A percentile compares a stretch with the other conserved stretches of the same genome.
Conservation (phyloP, 64 coral and sea anemone species). For the Acropora yongei region DNA sequence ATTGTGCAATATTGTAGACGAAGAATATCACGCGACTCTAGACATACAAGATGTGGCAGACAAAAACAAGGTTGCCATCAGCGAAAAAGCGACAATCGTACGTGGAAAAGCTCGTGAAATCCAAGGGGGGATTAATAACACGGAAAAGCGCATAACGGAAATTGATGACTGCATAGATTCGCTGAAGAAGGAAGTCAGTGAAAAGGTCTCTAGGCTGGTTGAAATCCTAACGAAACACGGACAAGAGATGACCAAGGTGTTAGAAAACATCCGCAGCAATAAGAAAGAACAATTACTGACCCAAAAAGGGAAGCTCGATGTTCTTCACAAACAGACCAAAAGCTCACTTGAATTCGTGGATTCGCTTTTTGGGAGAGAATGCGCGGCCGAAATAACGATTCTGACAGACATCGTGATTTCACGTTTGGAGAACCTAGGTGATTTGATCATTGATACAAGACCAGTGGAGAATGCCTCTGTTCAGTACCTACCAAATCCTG, state of each 20-base stretch:
- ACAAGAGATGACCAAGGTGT: conserved; percentile 72
- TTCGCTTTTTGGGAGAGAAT: conserved; percentile 61
- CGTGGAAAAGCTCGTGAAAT: conserved; percentile 49
- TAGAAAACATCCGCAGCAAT: conserved; percentile 79
- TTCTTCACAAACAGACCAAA: conserved; percentile 64
- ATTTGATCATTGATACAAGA: conserved; percentile 63
- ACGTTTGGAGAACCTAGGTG: not conserved
- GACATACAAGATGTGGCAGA: conserved; percentile 68
- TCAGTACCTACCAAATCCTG: conserved; percentile 72
- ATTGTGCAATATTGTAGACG: conserved; percentile 75
- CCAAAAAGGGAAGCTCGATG: conserved; percentile 73
- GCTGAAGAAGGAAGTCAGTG: conserved; percentile 74
- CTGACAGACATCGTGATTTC: conserved; percentile 74
- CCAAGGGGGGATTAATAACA: conserved; percentile 47
- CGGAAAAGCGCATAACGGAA: conserved; percentile 46
- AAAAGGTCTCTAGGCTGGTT: conserved; percentile 73
- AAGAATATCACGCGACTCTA: conserved; percentile 52
- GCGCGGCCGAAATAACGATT: conserved; percentile 74
- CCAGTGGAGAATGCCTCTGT: conserved; percentile 78
- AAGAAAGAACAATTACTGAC: conserved; percentile 82
- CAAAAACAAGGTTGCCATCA: conserved; percentile 36
- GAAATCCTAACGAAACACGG: conserved; percentile 72
- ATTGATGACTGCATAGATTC: conserved; percentile 71
- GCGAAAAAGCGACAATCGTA: conserved; percentile 41
- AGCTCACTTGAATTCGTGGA: conserved; percentile 81